Evolutionary conservation across 2,113 vertebrate species (phyloP).

Genomic region (Pungitius pungitius): DNA sequence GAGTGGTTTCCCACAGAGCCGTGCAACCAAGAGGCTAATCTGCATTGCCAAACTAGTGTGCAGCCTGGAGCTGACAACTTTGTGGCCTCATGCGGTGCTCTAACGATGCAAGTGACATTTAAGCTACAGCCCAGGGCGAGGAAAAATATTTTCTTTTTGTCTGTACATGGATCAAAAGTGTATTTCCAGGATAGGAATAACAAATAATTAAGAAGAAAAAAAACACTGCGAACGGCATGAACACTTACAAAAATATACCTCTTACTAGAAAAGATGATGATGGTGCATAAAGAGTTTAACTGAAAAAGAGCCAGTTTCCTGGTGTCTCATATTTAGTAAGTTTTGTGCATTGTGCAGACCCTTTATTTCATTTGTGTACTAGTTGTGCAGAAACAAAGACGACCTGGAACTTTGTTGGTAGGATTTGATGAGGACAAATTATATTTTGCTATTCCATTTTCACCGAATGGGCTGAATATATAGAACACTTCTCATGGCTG

Average conservation of each 20-base stretch:
- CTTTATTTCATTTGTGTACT: conserved; percentile 11
- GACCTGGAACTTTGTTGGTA: not conserved
- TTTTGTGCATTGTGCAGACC: not conserved
- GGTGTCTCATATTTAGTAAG: not conserved
- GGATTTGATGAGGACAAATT: not conserved
- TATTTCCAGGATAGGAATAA: not conserved
- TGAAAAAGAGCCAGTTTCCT: not conserved
- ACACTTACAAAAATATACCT: conserved; percentile 4
- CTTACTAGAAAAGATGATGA: not conserved
- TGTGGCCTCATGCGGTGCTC: conserved; percentile 19
- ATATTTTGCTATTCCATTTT: conserved; percentile 16
- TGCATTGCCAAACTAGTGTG: conserved; percentile 34
- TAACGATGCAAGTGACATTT: conserved; percentile 24
- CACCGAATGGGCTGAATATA: conserved; percentile 19
- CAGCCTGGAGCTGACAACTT: conserved; percentile 60
- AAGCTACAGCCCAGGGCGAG: not conserved
- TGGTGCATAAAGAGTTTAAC: not conserved
- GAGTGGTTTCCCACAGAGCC: conserved; percentile 16
- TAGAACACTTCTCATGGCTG: not conserved
- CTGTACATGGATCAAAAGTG: not conserved
- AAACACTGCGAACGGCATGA: not conserved
- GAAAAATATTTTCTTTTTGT: not conserved
- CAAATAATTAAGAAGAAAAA: not conserved
- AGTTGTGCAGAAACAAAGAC: not conserved
- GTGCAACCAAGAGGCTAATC: conserved; percentile 27